Percentiles rank a stretch among this genome's conserved stretches.
These are phyloP conservation scores for Ashinkailepas kermadecensis DNA, from an alignment of 2,888 invertebrate species.

Conservation along the genomic window DNA sequence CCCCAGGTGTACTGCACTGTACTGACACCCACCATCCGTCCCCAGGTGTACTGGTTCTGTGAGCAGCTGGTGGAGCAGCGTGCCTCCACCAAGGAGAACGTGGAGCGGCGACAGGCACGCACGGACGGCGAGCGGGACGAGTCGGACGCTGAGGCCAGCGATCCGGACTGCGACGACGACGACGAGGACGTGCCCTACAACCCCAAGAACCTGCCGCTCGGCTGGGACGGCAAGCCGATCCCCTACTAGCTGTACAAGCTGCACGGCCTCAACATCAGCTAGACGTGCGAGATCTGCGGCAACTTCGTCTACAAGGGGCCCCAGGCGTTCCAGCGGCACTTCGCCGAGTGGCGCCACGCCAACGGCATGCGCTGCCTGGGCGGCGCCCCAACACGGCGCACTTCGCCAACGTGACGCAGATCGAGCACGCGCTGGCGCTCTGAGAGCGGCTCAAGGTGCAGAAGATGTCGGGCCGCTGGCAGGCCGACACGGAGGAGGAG, in stretches of 20 bases:
- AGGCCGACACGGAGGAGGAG: constrained; percentile 94
- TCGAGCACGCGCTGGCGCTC: constrained; percentile 91
- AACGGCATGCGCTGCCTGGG: constrained; percentile 96
- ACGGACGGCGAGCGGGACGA: constrained; percentile 89
- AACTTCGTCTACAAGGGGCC: constrained; percentile 96
- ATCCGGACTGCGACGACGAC: constrained; percentile 64
- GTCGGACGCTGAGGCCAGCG: constrained; percentile 82
- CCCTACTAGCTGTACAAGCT: constrained; percentile 99
- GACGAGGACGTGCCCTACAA: constrained; percentile 94
- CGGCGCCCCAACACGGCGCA: constrained; percentile 99
- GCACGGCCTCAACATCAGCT: constrained; percentile 96
- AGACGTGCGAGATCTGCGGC: constrained; percentile 98
- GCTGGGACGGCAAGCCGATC: constrained; percentile 91
- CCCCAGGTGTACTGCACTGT: constrained; percentile 37
- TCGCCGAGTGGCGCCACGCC: constrained; percentile 72
- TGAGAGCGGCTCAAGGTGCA: constrained; percentile 97
- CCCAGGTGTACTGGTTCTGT: constrained; percentile 53
- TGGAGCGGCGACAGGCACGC: constrained; percentile 93
- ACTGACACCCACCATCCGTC: constrained; percentile 27
- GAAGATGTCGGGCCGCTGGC: constrained; percentile 92
- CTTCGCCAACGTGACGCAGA: constrained; percentile 98
- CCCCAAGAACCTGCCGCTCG: constrained; percentile 96
- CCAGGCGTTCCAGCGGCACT: constrained; percentile 98
- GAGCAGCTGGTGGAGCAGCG: constrained; percentile 78
- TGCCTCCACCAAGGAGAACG: constrained; percentile 91